Evolutionary conservation across 2,797 vertebrate species (phyloP).

Genomic region (Danio albolineatus): DNA sequence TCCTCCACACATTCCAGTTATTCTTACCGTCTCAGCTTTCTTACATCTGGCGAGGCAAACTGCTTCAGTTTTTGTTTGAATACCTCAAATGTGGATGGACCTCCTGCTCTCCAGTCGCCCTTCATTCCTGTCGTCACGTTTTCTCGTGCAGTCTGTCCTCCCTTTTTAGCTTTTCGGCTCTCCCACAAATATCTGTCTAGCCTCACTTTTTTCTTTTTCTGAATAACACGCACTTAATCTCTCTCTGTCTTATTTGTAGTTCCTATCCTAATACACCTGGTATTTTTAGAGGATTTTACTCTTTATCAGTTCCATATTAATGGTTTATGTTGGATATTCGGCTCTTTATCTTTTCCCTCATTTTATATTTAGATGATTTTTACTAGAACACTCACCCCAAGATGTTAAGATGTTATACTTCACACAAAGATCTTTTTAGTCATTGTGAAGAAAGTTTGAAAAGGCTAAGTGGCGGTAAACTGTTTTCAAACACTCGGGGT

Average conservation of each 20-base stretch:
- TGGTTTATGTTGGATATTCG: not conserved
- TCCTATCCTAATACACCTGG: not conserved
- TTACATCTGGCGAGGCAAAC: conserved; percentile 13
- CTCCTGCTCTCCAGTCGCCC: not conserved
- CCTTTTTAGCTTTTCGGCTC: not conserved
- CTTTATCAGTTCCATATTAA: not conserved
- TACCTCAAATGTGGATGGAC: conserved; percentile 12
- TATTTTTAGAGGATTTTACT: not conserved
- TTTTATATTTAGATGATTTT: not conserved
- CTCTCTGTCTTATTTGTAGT: not conserved
- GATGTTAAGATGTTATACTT: too few relatives aligned
- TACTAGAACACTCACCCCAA: not conserved
- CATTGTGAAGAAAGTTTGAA: too few relatives aligned
- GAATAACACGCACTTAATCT: not conserved
- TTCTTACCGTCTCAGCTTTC: conserved; percentile 49
- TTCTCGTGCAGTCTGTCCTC: not conserved
- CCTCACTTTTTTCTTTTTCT: not conserved
- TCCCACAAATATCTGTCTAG: not conserved
- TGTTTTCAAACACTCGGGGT: too few relatives aligned
- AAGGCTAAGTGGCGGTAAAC: too few relatives aligned
- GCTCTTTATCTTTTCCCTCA: not conserved
- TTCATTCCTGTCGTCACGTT: not conserved
- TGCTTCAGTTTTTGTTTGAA: conserved; percentile 39
- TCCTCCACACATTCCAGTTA: conserved; percentile 47
- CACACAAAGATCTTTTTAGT: too few relatives aligned